Evolutionary conservation across 2,888 invertebrate species (phyloP).

Genomic region (Melipona bicolor): DNA sequence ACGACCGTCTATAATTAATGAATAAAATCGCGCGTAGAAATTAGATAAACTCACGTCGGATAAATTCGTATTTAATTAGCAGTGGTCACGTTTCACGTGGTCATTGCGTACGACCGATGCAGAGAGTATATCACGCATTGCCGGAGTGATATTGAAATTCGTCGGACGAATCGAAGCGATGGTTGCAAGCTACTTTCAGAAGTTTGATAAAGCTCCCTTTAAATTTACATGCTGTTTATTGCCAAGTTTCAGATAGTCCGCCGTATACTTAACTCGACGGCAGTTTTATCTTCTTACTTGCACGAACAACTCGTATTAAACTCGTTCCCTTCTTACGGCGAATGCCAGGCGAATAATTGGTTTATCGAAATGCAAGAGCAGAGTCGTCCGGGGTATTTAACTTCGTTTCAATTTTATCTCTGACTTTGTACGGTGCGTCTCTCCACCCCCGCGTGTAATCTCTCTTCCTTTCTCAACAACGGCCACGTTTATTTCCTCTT

Average conservation of each 20-base stretch:
- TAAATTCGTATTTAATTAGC: conserved; percentile 6
- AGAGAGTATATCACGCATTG: too few relatives aligned
- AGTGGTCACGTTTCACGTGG: background rate
- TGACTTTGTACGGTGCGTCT: background rate
- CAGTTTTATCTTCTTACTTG: conserved; percentile 29
- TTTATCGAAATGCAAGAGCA: background rate
- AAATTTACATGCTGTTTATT: conserved; percentile 14
- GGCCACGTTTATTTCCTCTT: background rate
- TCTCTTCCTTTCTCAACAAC: background rate
- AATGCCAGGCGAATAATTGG: conserved; percentile 14
- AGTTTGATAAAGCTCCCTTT: conserved; percentile 20
- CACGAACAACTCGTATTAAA: conserved; percentile 21
- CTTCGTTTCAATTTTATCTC: background rate
- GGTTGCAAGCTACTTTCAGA: background rate
- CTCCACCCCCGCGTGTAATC: background rate
- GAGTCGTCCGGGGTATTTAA: background rate
- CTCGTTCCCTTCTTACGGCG: background rate
- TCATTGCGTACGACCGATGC: background rate
- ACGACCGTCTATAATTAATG: background rate
- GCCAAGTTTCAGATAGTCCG: conserved; percentile 3
- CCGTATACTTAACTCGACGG: background rate
- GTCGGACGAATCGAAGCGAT: too few relatives aligned
- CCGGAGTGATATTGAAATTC: conserved; percentile 6
- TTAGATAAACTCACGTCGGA: background rate
- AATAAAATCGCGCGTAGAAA: background rate